phyloP scores from a whole-genome alignment of 1,140 invertebrate species.

The Chymomyza costata region DNA sequence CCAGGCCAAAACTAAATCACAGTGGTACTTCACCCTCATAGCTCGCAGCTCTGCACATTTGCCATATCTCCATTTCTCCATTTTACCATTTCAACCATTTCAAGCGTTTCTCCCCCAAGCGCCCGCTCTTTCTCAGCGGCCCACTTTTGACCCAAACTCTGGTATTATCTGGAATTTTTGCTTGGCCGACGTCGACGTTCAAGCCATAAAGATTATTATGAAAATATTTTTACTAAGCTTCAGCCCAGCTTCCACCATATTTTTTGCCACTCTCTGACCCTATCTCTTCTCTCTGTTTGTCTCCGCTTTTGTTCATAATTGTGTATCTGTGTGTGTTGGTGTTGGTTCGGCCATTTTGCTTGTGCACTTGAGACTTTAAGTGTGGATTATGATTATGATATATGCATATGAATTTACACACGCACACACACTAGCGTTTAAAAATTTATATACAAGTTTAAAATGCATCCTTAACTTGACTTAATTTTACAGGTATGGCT shows the following conservation, averaged over 20 bases:
- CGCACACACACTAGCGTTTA: neutral
- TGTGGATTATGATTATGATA: slow-evolving; percentile 55
- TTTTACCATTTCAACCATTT: too few relatives aligned
- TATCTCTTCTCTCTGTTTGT: neutral
- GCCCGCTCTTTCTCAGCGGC: too few relatives aligned
- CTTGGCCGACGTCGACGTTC: slow-evolving; percentile 41
- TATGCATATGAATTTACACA: slow-evolving; percentile 6
- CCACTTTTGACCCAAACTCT: too few relatives aligned
- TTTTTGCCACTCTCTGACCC: slow-evolving; percentile 7
- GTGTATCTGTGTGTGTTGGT: slow-evolving; percentile 43
- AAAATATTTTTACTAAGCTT: slow-evolving; percentile 68
- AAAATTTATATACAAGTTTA: too few relatives aligned
- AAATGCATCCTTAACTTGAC: too few relatives aligned
- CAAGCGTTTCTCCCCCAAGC: too few relatives aligned
- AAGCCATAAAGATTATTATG: slow-evolving; percentile 68
- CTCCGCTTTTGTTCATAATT: neutral
- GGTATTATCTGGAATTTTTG: slow-evolving; percentile 20
- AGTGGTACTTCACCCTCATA: too few relatives aligned
- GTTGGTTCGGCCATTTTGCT: slow-evolving; percentile 57
- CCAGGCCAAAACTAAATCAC: too few relatives aligned
- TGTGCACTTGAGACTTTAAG: slow-evolving; percentile 56
- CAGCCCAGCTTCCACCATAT: slow-evolving; percentile 20
- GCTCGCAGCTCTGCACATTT: too few relatives aligned
- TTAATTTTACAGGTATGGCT: too few relatives aligned
- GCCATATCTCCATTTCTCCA: too few relatives aligned